phyloP scores from a whole-genome alignment of 2,113 vertebrate species.

The Oryzias celebensis region DNA sequence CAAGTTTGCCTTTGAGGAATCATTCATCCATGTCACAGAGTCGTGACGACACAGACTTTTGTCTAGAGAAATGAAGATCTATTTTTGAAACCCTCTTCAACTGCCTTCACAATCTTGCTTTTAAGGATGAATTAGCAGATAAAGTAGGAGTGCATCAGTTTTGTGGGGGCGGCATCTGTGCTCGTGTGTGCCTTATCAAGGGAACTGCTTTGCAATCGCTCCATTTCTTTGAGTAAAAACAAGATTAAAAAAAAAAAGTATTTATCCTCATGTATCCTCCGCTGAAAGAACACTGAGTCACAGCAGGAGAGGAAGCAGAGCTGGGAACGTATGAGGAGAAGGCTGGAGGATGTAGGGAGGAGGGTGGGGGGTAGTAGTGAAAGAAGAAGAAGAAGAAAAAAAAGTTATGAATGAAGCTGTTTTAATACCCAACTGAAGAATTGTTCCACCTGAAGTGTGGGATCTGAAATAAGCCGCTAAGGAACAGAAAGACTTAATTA shows the following conservation, averaged over 20 bases:
- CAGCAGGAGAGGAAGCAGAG: slow-evolving; percentile 52
- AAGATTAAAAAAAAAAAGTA: slow-evolving; percentile 25
- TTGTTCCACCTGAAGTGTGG: not conserved
- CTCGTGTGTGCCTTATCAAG: slow-evolving; percentile 20
- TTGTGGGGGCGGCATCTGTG: slow-evolving; percentile 10
- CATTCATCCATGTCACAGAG: slow-evolving; percentile 62
- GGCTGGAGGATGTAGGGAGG: slow-evolving; percentile 34
- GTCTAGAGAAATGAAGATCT: slow-evolving; percentile 64
- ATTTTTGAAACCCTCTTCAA: slow-evolving; percentile 59
- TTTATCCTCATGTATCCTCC: slow-evolving; percentile 54
- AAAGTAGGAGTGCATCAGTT: slow-evolving; percentile 33
- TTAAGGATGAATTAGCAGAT: slow-evolving; percentile 54
- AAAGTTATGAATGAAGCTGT: slow-evolving; percentile 42
- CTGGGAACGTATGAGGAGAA: slow-evolving; percentile 20
- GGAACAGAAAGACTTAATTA: slow-evolving; percentile 9
- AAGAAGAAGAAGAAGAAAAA: slow-evolving; percentile 42
- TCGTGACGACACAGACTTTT: slow-evolving; percentile 60
- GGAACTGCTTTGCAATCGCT: slow-evolving; percentile 43
- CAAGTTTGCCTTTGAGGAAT: slow-evolving; percentile 64
- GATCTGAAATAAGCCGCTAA: not conserved
- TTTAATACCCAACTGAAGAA: slow-evolving; percentile 14
- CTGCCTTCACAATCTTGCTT: slow-evolving; percentile 45
- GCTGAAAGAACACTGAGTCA: slow-evolving; percentile 68
- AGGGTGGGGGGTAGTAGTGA: not conserved
- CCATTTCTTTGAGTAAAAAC: slow-evolving; percentile 37